A percentile compares a stretch with the other conserved stretches of the same genome.
phyloP scores from a whole-genome alignment of 1,140 invertebrate species.

The Drosophila obscura region DNA sequence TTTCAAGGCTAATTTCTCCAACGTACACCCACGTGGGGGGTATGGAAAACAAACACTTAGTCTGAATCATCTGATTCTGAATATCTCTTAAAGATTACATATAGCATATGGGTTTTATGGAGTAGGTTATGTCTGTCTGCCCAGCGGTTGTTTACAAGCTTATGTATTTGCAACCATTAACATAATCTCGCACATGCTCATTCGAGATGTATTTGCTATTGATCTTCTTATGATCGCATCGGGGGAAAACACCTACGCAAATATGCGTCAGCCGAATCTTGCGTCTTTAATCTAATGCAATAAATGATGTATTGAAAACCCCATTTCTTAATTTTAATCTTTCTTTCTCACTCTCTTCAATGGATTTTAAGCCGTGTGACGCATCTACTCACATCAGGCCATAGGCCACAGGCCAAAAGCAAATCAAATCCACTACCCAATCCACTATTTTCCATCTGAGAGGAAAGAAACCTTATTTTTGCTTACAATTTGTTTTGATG shows the following conservation, averaged over 20 bases:
- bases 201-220: neutral
- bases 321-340: constrained; percentile 23
- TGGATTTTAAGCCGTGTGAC: constrained; percentile 9
- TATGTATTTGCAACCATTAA: constrained; percentile 30
- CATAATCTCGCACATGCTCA: constrained; percentile 27
- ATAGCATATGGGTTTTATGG: too few species aligned
- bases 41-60: constrained; percentile 14
- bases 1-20: constrained; percentile 34
- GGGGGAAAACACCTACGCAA: constrained; percentile 41
- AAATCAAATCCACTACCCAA: constrained; percentile 12
- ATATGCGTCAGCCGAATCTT: constrained; percentile 28
- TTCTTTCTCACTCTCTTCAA: neutral
- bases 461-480: constrained; percentile 39
- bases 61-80: constrained; percentile 21
- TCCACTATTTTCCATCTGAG: constrained; percentile 7
- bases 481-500: constrained; percentile 42
- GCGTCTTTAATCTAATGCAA: constrained; percentile 33
- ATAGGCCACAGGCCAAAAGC: neutral
- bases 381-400: constrained; percentile 10
- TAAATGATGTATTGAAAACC: constrained; percentile 9
- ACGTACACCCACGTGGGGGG: constrained; percentile 17
- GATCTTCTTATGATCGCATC: constrained; percentile 23
- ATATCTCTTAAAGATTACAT: constrained; percentile 24
- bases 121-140: constrained; percentile 9
- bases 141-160: constrained; percentile 15